phyloP scores from a whole-genome alignment of 2,888 invertebrate genomes.

The Leucophora obtusa region DNA sequence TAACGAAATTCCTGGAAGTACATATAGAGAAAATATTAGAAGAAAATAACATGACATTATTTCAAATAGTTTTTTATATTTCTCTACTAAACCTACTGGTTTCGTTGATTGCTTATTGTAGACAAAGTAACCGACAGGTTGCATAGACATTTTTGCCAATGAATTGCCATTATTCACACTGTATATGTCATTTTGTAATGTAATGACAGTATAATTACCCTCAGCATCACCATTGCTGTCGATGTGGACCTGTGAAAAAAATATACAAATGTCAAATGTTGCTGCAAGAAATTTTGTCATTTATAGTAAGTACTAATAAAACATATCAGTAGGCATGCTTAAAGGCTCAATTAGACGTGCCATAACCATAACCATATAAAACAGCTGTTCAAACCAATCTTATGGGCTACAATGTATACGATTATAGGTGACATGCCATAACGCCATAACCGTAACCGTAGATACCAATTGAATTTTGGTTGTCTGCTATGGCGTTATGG shows the following conservation, averaged over 20 bases:
- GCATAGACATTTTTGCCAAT: constrained; percentile 84
- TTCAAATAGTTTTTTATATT: neutral
- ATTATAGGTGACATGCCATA: too few relatives aligned
- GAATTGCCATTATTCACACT: constrained; percentile 72
- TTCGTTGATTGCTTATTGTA: constrained; percentile 81
- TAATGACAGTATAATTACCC: constrained; percentile 93
- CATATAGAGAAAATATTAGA: neutral
- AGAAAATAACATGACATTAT: neutral
- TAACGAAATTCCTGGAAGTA: constrained; percentile 82
- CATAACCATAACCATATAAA: too few relatives aligned
- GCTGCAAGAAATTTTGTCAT: too few relatives aligned
- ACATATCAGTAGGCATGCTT: too few relatives aligned
- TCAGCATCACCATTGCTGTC: constrained; percentile 94
- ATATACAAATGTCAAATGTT: too few relatives aligned
- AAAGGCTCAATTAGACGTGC: too few relatives aligned
- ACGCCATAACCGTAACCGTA: too few relatives aligned
- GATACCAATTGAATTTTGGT: too few relatives aligned
- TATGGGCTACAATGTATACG: too few relatives aligned
- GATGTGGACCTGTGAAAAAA: constrained; percentile 84
- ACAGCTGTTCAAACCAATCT: too few relatives aligned
- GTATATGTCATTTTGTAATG: constrained; percentile 83
- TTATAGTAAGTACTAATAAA: too few relatives aligned
- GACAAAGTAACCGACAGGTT: constrained; percentile 88
- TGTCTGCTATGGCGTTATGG: too few relatives aligned
- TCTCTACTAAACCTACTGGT: constrained; percentile 80